A percentile compares a stretch with the other conserved stretches of the same genome.
These are phyloP conservation scores for Dipodomys merriami DNA, from an alignment of 2,113 vertebrate genomes.

Conservation along the genomic window DNA sequence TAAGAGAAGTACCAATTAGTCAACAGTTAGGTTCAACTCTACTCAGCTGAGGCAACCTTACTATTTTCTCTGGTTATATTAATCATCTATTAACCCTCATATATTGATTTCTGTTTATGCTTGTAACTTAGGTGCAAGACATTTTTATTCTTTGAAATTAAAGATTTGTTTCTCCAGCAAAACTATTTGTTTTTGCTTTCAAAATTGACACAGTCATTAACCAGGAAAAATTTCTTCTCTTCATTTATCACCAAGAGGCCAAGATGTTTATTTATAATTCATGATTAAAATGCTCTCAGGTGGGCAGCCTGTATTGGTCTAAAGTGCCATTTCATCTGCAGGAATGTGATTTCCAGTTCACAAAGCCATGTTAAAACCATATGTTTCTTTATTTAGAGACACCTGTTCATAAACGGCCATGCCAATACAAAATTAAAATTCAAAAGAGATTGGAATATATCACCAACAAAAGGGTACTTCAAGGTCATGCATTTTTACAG, in stretches of 20 bases:
- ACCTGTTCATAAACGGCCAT: constrained; percentile 79
- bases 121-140: background rate
- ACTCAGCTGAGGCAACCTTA: background rate
- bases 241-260: constrained; percentile 27
- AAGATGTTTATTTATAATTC: constrained; percentile 55
- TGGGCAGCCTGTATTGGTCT: constrained; percentile 39
- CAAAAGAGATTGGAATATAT: constrained; percentile 62
- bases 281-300: background rate
- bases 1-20: background rate
- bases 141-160: constrained; percentile 52
- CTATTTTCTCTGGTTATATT: background rate
- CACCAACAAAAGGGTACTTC: constrained; percentile 50
- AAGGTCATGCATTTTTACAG: background rate
- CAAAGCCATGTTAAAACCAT: constrained; percentile 67
- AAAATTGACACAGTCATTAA: constrained; percentile 34
- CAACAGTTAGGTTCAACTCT: background rate
- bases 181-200: constrained; percentile 26
- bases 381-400: constrained; percentile 79
- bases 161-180: constrained; percentile 28
- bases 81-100: background rate
- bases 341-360: constrained; percentile 62
- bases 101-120: background rate
- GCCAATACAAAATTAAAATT: constrained; percentile 64
- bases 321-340: constrained; percentile 46
- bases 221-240: constrained; percentile 40